Evolutionary conservation across 2,113 vertebrate species (phyloP).

Genomic region (Brachyistius frenatus): DNA sequence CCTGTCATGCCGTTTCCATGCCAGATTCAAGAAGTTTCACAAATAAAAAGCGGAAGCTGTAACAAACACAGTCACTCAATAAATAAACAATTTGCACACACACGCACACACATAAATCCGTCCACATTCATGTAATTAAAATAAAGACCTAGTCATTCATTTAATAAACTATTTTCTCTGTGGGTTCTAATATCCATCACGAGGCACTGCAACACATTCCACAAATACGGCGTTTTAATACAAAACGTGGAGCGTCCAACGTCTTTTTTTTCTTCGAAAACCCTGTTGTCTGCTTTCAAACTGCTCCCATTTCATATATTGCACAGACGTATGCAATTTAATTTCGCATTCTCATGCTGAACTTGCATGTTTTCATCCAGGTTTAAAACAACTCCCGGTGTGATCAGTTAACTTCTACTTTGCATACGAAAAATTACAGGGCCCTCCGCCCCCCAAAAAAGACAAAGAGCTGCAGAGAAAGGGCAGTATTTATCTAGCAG

Average conservation of each 20-base stretch:
- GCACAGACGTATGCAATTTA: conserved; percentile 38
- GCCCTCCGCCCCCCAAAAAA: neutral
- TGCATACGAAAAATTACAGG: conserved; percentile 51
- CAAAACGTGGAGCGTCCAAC: conserved; percentile 61
- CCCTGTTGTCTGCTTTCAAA: conserved; percentile 42
- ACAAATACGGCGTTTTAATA: conserved; percentile 64
- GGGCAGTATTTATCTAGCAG: conserved; percentile 43
- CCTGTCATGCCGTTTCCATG: conserved; percentile 78
- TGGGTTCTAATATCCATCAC: conserved; percentile 59
- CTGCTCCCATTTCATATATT: conserved; percentile 31
- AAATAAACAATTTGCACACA: conserved; percentile 75
- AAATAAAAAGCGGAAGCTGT: conserved; percentile 71
- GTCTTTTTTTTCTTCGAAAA: conserved; percentile 25
- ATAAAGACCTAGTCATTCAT: conserved; percentile 51
- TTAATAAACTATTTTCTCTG: conserved; percentile 52
- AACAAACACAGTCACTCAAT: conserved; percentile 77
- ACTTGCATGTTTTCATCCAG: conserved; percentile 47
- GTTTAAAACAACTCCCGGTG: conserved; percentile 9
- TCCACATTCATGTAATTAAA: conserved; percentile 67
- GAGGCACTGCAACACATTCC: conserved; percentile 76
- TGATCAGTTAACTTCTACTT: conserved; percentile 24
- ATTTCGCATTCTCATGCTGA: conserved; percentile 55
- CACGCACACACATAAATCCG: conserved; percentile 68
- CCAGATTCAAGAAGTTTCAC: conserved; percentile 72
- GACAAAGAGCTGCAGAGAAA: conserved; percentile 53